A percentile compares a stretch with the other conserved stretches of the same genome.
Evolutionary conservation across 2,888 invertebrate genomes (phyloP).

Genomic region (Drosophila tanythrix): DNA sequence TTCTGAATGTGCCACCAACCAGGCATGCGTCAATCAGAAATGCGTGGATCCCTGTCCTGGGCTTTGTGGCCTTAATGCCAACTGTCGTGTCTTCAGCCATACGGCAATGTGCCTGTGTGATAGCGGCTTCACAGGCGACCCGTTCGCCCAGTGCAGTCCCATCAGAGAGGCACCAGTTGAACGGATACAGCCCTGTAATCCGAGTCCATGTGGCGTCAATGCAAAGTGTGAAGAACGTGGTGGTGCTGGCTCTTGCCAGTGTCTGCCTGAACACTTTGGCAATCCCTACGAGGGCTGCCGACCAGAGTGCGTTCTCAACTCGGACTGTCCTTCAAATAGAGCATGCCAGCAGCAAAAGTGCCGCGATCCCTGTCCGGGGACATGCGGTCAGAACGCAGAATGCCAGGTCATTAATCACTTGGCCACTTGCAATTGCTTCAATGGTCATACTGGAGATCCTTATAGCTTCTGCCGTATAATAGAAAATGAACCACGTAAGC

Average conservation of each 20-base stretch:
- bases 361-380: constrained; percentile 88
- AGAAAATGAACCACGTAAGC: constrained; percentile 85
- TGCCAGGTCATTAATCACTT: constrained; percentile 89
- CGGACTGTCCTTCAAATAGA: constrained; percentile 88
- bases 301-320: constrained; percentile 88
- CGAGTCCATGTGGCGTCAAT: constrained; percentile 87
- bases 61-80: constrained; percentile 87
- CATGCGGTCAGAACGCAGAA: constrained; percentile 88
- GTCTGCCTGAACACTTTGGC: constrained; percentile 89
- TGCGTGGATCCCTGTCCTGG: constrained; percentile 88
- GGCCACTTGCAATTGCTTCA: constrained; percentile 87
- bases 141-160: constrained; percentile 85
- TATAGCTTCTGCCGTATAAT: constrained; percentile 87
- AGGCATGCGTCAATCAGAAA: constrained; percentile 87
- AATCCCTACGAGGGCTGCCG: constrained; percentile 91
- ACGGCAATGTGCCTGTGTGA: constrained; percentile 87
- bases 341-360: constrained; percentile 89
- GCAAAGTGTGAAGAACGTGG: constrained; percentile 91
- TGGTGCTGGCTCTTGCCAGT: constrained; percentile 90
- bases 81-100: constrained; percentile 87
- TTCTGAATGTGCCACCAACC: constrained; percentile 87
- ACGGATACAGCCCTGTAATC: constrained; percentile 85
- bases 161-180: constrained; percentile 86
- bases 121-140: constrained; percentile 87
- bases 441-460: constrained; percentile 89